Percentiles rank a stretch among this genome's conserved stretches.
These are phyloP conservation scores for Caenorhabditis latens DNA, from an alignment of 1,140 invertebrate species.

Conservation along the genomic window DNA sequence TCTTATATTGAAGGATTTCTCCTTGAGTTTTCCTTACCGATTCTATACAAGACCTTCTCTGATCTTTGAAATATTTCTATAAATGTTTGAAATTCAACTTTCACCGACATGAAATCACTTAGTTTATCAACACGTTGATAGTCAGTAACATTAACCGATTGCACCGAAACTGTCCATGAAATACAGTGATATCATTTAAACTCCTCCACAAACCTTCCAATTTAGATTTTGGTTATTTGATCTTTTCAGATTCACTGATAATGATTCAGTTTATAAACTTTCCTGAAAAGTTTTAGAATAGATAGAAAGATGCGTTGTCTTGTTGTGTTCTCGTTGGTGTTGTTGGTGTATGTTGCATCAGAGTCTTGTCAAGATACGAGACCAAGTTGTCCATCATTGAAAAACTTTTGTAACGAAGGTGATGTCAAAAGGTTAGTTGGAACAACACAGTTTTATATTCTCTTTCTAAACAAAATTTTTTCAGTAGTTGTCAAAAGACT, in stretches of 20 bases:
- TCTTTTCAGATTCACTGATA: background rate
- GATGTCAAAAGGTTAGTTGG: background rate
- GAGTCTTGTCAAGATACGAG: background rate
- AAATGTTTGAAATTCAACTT: no score
- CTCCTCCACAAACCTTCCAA: background rate
- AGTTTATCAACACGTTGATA: no score
- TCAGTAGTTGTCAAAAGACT: background rate
- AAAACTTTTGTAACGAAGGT: background rate
- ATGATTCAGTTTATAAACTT: background rate
- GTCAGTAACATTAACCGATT: background rate
- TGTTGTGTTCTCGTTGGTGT: background rate
- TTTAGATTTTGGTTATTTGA: background rate
- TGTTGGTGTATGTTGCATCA: background rate
- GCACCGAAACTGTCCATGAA: constrained; percentile 4
- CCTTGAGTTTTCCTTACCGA: no score
- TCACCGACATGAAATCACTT: no score
- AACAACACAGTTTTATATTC: background rate
- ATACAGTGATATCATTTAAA: background rate
- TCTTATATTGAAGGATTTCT: no score
- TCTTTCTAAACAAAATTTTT: background rate
- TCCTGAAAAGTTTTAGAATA: background rate
- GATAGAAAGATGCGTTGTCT: background rate
- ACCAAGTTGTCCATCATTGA: background rate
- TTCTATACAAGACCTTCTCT: no score
- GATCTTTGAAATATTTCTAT: no score